Percentiles rank a stretch among this genome's conserved stretches.
These are phyloP conservation scores for Conus betulinus DNA, from an alignment of 1,140 invertebrate genomes.

Conservation along the genomic window DNA sequence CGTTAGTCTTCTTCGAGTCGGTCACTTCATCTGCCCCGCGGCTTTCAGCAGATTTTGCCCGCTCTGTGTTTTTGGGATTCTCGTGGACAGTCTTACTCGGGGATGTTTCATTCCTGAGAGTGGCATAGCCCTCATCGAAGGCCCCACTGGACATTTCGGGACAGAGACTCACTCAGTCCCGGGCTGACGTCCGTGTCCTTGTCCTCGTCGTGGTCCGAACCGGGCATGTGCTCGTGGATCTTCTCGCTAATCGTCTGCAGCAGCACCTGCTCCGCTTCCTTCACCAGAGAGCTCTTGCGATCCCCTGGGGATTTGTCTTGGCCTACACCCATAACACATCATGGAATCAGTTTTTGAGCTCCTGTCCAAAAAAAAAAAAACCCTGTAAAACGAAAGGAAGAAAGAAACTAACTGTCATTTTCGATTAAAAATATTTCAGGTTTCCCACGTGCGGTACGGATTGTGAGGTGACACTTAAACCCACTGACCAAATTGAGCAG, in stretches of 20 bases:
- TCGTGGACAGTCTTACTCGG: background rate
- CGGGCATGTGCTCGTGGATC: slow-evolving; percentile 43
- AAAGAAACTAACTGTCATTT: no score
- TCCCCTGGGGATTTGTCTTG: slow-evolving; percentile 1
- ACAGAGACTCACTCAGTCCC: slow-evolving; percentile 31
- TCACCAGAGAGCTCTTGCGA: slow-evolving; percentile 10
- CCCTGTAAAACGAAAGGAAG: no score
- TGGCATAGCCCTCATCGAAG: slow-evolving; percentile 17
- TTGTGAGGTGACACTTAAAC: no score
- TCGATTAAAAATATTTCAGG: no score
- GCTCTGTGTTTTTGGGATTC: background rate
- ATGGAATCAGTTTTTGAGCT: no score
- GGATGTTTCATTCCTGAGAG: background rate
- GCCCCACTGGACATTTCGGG: slow-evolving; percentile 36
- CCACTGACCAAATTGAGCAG: no score
- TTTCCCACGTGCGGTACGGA: no score
- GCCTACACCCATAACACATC: background rate
- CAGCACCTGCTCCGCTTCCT: slow-evolving; percentile 53
- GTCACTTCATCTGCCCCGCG: background rate
- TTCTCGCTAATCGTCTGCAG: slow-evolving; percentile 58
- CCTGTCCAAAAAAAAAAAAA: no score
- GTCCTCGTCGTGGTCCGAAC: slow-evolving; percentile 35
- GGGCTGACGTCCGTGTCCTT: slow-evolving; percentile 36
- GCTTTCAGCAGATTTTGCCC: background rate
- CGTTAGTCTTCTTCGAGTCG: background rate